Percentiles rank a stretch among this genome's conserved stretches.
Conservation (phyloP, 2,113 vertebrate species). For the Odobenus rosmarus region DNA sequence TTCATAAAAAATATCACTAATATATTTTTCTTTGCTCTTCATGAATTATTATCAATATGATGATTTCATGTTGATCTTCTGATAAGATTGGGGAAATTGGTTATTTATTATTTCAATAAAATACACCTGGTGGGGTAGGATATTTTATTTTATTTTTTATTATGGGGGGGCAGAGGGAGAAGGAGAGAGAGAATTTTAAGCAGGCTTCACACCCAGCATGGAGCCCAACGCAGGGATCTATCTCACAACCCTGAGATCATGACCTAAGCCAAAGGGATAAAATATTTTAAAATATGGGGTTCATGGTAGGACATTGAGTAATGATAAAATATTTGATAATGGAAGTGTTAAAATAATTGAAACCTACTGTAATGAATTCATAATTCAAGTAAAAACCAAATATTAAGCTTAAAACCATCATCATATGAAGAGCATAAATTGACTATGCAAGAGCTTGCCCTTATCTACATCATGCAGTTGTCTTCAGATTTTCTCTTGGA, state of each 20-base stretch:
- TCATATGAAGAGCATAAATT: background rate
- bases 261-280: background rate
- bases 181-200: background rate
- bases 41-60: background rate
- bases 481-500: background rate
- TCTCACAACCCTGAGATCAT: background rate
- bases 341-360: constrained; percentile 4
- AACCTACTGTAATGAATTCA: background rate
- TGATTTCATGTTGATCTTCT: background rate
- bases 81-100: background rate
- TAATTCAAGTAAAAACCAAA: background rate
- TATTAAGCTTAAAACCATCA: background rate
- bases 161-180: background rate
- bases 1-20: background rate
- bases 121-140: background rate
- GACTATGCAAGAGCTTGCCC: background rate
- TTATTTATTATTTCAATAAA: constrained; percentile 3
- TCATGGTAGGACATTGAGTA: background rate
- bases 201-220: background rate
- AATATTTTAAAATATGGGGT: background rate
- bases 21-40: background rate
- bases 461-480: background rate
- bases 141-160: background rate
- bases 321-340: background rate
- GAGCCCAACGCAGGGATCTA: background rate